Conservation (phyloP, 2,797 vertebrate genomes). For the Hemitrygon akajei region DNA sequence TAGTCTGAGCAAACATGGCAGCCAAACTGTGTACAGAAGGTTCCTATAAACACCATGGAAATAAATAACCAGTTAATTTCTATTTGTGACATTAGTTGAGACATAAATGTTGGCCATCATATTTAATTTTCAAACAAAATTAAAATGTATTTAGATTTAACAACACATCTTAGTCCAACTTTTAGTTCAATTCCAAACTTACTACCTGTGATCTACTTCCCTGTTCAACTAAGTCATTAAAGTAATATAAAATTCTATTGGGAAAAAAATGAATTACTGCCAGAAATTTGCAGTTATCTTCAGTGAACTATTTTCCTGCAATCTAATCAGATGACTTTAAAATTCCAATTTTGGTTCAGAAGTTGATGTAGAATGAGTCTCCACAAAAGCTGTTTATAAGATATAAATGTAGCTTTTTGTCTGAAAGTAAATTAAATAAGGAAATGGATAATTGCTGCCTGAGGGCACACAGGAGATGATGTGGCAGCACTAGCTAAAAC, state of each 20-base stretch:
- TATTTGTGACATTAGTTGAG: not conserved
- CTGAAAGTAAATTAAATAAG: constrained; percentile 32
- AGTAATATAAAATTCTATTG: not conserved
- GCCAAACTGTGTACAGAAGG: not conserved
- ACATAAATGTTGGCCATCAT: not conserved
- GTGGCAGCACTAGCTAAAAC: not conserved
- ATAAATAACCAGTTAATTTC: not conserved
- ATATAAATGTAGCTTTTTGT: constrained; percentile 22
- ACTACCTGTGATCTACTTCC: not conserved
- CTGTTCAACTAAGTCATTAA: not conserved
- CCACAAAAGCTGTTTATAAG: constrained; percentile 12
- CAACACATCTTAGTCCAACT: not conserved
- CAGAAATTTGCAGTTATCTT: not conserved
- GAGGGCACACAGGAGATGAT: constrained; percentile 24
- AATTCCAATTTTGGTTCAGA: not conserved
- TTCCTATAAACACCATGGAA: not conserved
- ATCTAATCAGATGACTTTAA: constrained; percentile 10
- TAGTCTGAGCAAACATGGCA: not conserved
- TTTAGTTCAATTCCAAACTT: not conserved
- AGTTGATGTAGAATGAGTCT: not conserved
- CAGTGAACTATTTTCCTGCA: not conserved
- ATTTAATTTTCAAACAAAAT: not conserved
- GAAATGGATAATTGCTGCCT: constrained; percentile 35
- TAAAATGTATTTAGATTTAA: not conserved
- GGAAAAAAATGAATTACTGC: not conserved